Evolutionary conservation across 2,888 invertebrate species (phyloP).

Genomic region (Prosapia bicincta): DNA sequence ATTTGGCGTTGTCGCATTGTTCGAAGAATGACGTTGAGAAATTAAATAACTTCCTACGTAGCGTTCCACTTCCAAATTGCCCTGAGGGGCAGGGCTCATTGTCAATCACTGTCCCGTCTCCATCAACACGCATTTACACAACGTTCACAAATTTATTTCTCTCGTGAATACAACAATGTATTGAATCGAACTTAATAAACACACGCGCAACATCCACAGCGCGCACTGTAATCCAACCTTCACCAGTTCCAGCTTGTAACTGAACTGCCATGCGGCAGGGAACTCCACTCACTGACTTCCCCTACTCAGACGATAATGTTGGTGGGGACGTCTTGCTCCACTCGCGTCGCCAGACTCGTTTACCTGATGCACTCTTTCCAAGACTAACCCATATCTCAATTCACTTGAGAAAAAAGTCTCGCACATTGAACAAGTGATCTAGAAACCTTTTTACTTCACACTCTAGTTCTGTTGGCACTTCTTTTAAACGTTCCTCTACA

Average conservation of each 20-base stretch:
- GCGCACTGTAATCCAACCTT: constrained; percentile 25
- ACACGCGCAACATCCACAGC: constrained; percentile 26
- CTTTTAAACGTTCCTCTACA: background rate
- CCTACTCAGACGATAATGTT: constrained; percentile 33
- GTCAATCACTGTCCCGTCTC: constrained; percentile 27
- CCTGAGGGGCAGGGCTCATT: constrained; percentile 71
- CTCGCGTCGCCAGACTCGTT: constrained; percentile 24
- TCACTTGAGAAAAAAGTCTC: constrained; percentile 15
- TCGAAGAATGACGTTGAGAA: constrained; percentile 42
- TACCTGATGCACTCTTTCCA: constrained; percentile 27
- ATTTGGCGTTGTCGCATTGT: constrained; percentile 10
- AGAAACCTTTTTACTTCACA: constrained; percentile 22
- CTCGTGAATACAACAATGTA: background rate
- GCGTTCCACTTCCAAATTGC: constrained; percentile 55
- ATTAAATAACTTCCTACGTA: constrained; percentile 62
- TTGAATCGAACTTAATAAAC: background rate
- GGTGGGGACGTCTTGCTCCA: constrained; percentile 28
- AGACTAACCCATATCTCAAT: constrained; percentile 25
- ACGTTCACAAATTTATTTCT: background rate
- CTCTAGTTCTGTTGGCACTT: constrained; percentile 3
- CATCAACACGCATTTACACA: constrained; percentile 37
- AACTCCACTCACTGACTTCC: constrained; percentile 15
- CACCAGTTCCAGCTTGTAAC: background rate
- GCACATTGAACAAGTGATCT: constrained; percentile 22
- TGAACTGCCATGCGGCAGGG: background rate